Evolutionary conservation across 2,797 vertebrate genomes (phyloP), one percentile per base, ranked within the genome.

Genomic region (Smutsia gigantea): DNA sequence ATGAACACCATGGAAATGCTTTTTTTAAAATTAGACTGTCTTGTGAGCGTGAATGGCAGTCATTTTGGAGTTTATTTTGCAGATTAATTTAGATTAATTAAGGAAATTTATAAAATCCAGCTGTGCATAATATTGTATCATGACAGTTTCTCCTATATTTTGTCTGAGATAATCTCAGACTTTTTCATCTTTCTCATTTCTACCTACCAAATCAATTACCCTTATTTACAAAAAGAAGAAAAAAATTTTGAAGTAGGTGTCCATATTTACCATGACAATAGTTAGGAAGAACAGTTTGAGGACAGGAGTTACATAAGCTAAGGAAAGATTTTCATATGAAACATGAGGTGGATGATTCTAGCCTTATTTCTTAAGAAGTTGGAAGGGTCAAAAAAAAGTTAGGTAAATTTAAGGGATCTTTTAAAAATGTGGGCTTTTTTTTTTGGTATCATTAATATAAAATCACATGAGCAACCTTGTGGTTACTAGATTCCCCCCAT

Each of bases 321-420:
- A 63, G 79, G 49, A 66, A 68, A 72, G 7, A 74, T 96, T 86
- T 94, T 96, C 51, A 97, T 64, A 59, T 87, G 64, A 91, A 75
- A 68, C 63, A 42, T n/a, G 5, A 87, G 39, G 11, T 34, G 8
- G 46, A 69, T 51, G 77, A 27, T n/a, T 72, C 5, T 79, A 85
- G 4, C 88, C 18, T 4, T 88, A 39, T 75, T 87, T 79, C 34
- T 51, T 78, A 63, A 89, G 59, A 83, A 34, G 0, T 34, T 3
- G 10, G 34, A 79, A 63, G 39, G 15, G 8, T 72, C 42, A 82
- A 39, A 90, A 75, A 57, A 89, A 86, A 87, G 77, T 12, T 46
- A 53, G 78, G 23, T 39, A 55, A 27, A 88, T 61, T 94, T 87
- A 90, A 46, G 59, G 31, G 25, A 55, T 34, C 11, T 93, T 92